Evolutionary conservation across 2,888 invertebrate species (phyloP).

Genomic region (Thymelicus acteon): DNA sequence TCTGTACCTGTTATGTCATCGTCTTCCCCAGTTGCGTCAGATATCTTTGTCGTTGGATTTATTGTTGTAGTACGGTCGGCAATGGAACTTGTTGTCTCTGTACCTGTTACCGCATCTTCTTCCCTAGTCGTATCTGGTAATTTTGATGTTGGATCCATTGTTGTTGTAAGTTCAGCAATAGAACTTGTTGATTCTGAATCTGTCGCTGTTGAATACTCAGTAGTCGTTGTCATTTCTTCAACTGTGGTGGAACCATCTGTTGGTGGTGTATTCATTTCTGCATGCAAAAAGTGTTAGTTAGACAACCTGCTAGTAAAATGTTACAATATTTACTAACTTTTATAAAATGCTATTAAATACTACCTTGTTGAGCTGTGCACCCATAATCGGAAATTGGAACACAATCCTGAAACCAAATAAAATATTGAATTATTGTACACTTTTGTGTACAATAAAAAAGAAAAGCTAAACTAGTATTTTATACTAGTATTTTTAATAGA

Average conservation of each 20-base stretch:
- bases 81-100: too few species aligned
- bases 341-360: background rate
- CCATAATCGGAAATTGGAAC: slow-evolving; percentile 47
- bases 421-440: slow-evolving; percentile 4
- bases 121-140: too few species aligned
- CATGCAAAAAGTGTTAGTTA: background rate
- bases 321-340: background rate
- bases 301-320: background rate
- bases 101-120: too few species aligned
- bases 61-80: too few species aligned
- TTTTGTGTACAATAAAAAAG: too few species aligned
- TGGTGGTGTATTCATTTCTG: slow-evolving; percentile 15
- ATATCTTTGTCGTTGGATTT: too few species aligned
- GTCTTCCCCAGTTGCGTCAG: too few species aligned
- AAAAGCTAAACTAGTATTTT: too few species aligned
- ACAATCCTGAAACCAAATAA: slow-evolving; percentile 52
- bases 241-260: background rate
- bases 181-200: background rate
- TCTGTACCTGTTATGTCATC: too few species aligned
- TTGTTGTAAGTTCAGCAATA: too few species aligned
- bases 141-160: too few species aligned
- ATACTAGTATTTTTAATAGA: too few species aligned
- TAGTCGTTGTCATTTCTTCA: background rate
- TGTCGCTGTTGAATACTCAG: background rate
- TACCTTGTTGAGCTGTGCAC: slow-evolving; percentile 47